A percentile compares a stretch with the other conserved stretches of the same genome.
Conservation (phyloP, 2,888 invertebrate species). For the Andrena bucephala region DNA sequence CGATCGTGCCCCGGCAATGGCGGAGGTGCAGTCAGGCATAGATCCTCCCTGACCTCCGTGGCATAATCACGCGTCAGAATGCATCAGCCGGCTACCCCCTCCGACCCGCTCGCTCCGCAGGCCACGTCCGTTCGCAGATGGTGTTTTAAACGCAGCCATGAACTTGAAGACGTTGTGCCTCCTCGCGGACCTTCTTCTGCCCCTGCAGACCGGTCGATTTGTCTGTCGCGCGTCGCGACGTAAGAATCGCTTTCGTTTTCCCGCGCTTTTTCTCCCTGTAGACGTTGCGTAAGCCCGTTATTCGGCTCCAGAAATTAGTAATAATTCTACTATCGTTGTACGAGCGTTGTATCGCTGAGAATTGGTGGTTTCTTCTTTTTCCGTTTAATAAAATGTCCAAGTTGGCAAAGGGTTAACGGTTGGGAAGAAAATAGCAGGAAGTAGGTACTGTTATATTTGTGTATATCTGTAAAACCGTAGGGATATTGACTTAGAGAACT, state of each 20-base stretch:
- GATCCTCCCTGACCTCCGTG: conserved; percentile 84
- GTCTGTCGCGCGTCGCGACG: conserved; percentile 71
- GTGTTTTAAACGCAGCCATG: conserved; percentile 79
- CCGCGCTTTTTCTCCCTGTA: background rate
- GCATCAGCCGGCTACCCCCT: conserved; percentile 72
- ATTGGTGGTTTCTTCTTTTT: too few species aligned
- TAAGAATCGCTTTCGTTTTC: conserved; percentile 60
- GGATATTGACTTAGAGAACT: too few species aligned
- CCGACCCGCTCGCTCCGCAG: conserved; percentile 59
- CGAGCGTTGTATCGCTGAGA: background rate
- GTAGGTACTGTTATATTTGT: too few species aligned
- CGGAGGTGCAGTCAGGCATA: conserved; percentile 83
- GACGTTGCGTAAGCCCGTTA: background rate
- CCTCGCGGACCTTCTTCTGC: conserved; percentile 53
- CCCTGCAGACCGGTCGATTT: conserved; percentile 64
- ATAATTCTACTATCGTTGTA: background rate
- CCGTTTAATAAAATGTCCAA: too few species aligned
- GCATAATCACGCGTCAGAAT: conserved; percentile 84
- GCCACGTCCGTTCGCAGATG: conserved; percentile 78
- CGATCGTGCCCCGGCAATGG: conserved; percentile 78
- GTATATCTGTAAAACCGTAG: too few species aligned
- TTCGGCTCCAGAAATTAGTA: background rate
- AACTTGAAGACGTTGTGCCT: conserved; percentile 75
- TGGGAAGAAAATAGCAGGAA: too few species aligned
- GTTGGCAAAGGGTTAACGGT: too few species aligned